Base-by-base conservation (phyloP, 2,888 invertebrate species). In the Pollenia amentaria region DNA sequence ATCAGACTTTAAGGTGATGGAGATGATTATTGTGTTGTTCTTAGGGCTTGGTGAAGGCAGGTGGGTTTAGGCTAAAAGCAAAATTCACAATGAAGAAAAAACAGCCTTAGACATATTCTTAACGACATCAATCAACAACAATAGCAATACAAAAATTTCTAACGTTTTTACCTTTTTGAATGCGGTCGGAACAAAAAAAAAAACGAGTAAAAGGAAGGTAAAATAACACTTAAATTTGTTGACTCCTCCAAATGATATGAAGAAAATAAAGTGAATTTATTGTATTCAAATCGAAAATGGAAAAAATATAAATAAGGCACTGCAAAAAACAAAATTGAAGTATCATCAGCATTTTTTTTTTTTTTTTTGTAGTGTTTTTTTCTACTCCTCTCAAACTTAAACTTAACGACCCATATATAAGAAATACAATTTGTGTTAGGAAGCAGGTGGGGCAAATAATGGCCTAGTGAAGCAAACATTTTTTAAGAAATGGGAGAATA, bases 211-310 rank as follows among this genome's bases (percentile, higher is more conserved):
- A 48, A 73, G 7, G 18, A 29, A 81, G 21, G n/a, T 21, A 6
- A 42, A 48, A 70, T 67, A 6, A 44, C 42, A 75, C 51, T 77
- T 64, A 46, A 77, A 62, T 18, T 69, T 64, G 62, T 76, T 62
- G 29, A 76, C 42, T 38, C 70, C 65, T 65, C 0, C 38, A 48
- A 21, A n/a, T 11, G 29, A 48, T 72, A 70, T 38, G 29, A 6
- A 18, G n/a, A 75, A 75, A 51, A 21, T 55, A 75, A 72, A 72
- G 16, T 44, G 11, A 60, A 69, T 78, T 72, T 65, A 65, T 72
- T 72, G 64, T 16, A 65, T 72, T 65, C 9, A n/a, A 75, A 67
- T 57, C 29, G 42, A 51, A 44, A 29, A 53, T 53, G 60, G 18
- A 18, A 14, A 57, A 10, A 72, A 29, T n/a, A 53, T 46, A 60